Percentiles rank a stretch among this genome's conserved stretches.
Conservation (phyloP, 2,888 invertebrate genomes). For the Oligia strigilis region DNA sequence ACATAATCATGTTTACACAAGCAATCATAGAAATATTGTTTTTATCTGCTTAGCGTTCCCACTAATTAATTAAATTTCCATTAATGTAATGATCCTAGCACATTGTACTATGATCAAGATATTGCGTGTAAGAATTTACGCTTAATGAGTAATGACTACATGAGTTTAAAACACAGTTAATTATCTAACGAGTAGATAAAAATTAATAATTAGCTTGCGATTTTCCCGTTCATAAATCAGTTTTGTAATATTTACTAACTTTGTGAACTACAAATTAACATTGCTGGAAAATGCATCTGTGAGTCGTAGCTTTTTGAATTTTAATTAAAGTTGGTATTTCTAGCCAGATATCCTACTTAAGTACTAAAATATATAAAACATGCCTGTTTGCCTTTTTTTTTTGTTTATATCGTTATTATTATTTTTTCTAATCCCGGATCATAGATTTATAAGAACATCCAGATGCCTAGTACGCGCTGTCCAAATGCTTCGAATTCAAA, state of each 20-base stretch:
- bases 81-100: background rate
- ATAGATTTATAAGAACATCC: no score
- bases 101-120: background rate
- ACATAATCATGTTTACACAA: no score
- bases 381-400: no score
- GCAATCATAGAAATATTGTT: no score
- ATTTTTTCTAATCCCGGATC: background rate
- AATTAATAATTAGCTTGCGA: slow-evolving; percentile 4
- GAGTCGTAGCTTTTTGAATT: background rate
- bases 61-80: background rate
- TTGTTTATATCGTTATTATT: no score
- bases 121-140: slow-evolving; percentile 14
- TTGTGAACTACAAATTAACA: background rate
- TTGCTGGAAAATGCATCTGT: background rate
- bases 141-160: background rate
- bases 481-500: no score
- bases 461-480: no score
- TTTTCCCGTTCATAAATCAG: background rate
- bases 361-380: no score
- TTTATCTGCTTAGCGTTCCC: background rate
- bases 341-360: no score
- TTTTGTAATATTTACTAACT: background rate
- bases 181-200: background rate
- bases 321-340: background rate
- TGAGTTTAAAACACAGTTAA: background rate